A percentile compares a stretch with the other conserved stretches of the same genome.
phyloP scores from a whole-genome alignment of 2,888 invertebrate genomes.

The Drosophila nr. perissopoda region DNA sequence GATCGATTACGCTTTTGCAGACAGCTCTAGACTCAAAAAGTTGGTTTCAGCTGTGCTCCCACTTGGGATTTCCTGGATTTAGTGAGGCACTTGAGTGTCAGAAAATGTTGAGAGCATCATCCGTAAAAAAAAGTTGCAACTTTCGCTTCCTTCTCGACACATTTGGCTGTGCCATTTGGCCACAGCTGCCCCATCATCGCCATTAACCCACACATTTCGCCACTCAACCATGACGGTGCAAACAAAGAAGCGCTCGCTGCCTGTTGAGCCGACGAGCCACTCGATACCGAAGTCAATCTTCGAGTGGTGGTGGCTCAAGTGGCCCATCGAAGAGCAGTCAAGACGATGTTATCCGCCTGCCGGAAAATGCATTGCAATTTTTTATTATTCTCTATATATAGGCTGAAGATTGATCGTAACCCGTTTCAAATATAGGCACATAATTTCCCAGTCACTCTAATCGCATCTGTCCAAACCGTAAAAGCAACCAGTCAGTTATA shows the following conservation, averaged over 20 bases:
- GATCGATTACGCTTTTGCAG: neutral
- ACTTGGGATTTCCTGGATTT: constrained; percentile 28
- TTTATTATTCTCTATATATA: neutral
- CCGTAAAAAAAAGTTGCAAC: constrained; percentile 23
- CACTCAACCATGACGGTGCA: constrained; percentile 51
- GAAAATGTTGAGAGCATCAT: constrained; percentile 19
- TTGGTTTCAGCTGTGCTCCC: neutral
- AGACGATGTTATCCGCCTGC: constrained; percentile 33
- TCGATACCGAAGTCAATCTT: constrained; percentile 37
- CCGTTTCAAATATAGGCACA: neutral
- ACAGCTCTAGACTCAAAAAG: neutral
- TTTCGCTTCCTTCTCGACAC: constrained; percentile 45
- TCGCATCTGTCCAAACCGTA: neutral
- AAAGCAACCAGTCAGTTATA: neutral
- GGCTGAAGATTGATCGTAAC: too few relatives aligned
- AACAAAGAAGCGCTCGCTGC: constrained; percentile 35
- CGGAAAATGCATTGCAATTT: constrained; percentile 43
- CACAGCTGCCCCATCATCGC: constrained; percentile 19
- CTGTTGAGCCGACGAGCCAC: constrained; percentile 30
- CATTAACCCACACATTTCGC: constrained; percentile 62
- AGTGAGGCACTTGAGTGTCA: constrained; percentile 16
- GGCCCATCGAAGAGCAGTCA: constrained; percentile 43
- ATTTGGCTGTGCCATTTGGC: neutral
- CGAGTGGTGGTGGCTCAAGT: constrained; percentile 36
- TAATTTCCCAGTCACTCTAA: neutral